Percentiles rank a stretch among this genome's conserved stretches.
Evolutionary conservation across 1,140 invertebrate genomes (phyloP).

Genomic region (Tetragonula clypearis): DNA sequence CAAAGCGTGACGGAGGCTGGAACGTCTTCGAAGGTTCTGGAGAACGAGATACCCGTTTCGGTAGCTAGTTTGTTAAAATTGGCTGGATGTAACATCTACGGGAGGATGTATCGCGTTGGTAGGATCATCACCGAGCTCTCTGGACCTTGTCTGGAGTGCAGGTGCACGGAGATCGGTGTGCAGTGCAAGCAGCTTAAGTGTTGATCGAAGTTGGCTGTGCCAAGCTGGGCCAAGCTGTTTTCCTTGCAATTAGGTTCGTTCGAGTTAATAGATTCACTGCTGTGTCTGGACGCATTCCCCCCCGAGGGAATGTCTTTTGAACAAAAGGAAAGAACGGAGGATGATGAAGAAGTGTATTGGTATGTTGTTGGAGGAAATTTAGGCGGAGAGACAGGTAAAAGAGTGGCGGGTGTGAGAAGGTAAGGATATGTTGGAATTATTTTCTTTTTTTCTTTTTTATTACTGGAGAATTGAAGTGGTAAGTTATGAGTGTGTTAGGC

Average conservation of each 20-base stretch:
- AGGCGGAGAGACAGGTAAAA: background rate
- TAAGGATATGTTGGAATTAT: background rate
- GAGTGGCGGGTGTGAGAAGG: background rate
- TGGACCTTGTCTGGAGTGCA: slow-evolving; percentile 90
- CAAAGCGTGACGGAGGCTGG: slow-evolving; percentile 51
- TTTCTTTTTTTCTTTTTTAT: no score
- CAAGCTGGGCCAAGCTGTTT: background rate
- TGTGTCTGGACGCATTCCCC: background rate
- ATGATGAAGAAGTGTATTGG: background rate
- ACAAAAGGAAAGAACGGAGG: background rate
- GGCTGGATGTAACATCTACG: slow-evolving; percentile 95
- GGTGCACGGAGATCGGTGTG: slow-evolving; percentile 93
- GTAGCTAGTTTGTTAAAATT: slow-evolving; percentile 86
- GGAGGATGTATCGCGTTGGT: slow-evolving; percentile 93
- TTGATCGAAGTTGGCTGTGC: slow-evolving; percentile 72
- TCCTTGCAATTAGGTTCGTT: slow-evolving; percentile 16
- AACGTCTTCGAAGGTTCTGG: slow-evolving; percentile 58
- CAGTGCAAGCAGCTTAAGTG: slow-evolving; percentile 90
- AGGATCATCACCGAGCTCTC: slow-evolving; percentile 92
- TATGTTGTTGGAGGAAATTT: background rate
- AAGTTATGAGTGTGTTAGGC: background rate
- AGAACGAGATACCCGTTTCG: slow-evolving; percentile 58
- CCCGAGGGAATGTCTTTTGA: no score
- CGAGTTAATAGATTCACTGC: slow-evolving; percentile 22
- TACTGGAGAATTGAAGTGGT: background rate